A percentile compares a stretch with the other conserved stretches of the same genome.
phyloP scores from a whole-genome alignment of 2,888 invertebrate species.

The Drosophila infuscata region DNA sequence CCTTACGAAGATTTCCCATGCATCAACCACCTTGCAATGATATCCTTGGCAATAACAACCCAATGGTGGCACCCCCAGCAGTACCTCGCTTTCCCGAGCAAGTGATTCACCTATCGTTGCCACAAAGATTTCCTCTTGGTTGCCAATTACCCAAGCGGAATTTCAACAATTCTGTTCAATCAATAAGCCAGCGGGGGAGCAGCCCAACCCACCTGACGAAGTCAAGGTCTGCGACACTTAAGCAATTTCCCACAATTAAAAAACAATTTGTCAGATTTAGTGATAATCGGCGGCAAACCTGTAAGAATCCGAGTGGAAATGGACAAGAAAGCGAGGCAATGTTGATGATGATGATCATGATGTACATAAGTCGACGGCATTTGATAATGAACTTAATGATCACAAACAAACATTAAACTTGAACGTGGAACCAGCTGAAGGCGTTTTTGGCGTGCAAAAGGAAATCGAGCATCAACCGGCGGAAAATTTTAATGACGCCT shows the following conservation, averaged over 20 bases:
- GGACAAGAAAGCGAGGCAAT: slow-evolving; percentile 21
- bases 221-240: slow-evolving; percentile 22
- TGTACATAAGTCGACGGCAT: slow-evolving; percentile 56
- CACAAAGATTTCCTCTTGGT: slow-evolving; percentile 49
- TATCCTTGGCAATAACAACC: background rate
- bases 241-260: slow-evolving; percentile 73
- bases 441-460: slow-evolving; percentile 62
- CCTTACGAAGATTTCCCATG: slow-evolving; percentile 27
- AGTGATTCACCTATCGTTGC: slow-evolving; percentile 36
- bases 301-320: slow-evolving; percentile 46
- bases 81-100: slow-evolving; percentile 30
- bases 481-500: slow-evolving; percentile 81
- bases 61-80: background rate
- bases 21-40: slow-evolving; percentile 9
- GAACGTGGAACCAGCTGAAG: slow-evolving; percentile 54
- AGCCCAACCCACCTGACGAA: slow-evolving; percentile 10
- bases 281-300: slow-evolving; percentile 41
- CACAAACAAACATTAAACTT: slow-evolving; percentile 68
- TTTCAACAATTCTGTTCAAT: slow-evolving; percentile 40
- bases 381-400: slow-evolving; percentile 75
- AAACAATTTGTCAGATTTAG: slow-evolving; percentile 69
- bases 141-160: slow-evolving; percentile 50
- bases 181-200: slow-evolving; percentile 28
- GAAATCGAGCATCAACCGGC: slow-evolving; percentile 77
- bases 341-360: slow-evolving; percentile 25